phyloP scores from a whole-genome alignment of 2,113 vertebrate species.

The Gymnorhina tibicen region DNA sequence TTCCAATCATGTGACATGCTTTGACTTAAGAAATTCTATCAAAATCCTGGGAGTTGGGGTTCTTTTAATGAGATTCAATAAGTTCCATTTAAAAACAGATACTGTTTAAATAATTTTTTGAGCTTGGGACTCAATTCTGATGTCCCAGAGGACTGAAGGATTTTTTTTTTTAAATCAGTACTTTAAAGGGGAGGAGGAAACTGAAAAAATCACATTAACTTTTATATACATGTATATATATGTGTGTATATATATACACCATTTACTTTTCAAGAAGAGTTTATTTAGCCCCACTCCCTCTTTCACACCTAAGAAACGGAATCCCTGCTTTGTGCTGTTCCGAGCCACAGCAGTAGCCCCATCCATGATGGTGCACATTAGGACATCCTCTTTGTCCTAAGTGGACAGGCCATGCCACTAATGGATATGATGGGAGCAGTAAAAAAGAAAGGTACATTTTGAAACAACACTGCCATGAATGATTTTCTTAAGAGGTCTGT shows the following conservation, averaged over 20 bases:
- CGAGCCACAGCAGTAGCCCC: background rate
- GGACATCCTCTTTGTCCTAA: background rate
- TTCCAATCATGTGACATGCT: background rate
- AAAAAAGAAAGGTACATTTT: background rate
- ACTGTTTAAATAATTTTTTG: background rate
- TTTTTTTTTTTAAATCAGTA: background rate
- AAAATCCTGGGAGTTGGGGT: background rate
- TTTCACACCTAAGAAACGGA: background rate
- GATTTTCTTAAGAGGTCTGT: background rate
- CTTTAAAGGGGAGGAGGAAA: background rate
- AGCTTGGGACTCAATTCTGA: background rate
- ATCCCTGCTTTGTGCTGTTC: fast-evolving
- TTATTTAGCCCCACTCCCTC: background rate
- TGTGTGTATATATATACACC: background rate
- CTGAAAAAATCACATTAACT: background rate
- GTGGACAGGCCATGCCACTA: background rate
- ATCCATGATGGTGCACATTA: background rate
- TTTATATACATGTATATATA: fast-evolving
- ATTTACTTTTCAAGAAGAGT: background rate
- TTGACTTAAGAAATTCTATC: background rate
- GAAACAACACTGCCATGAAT: background rate
- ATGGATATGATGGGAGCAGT: background rate
- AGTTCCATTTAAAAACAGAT: background rate
- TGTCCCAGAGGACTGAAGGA: background rate
- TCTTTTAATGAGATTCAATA: background rate